These are phyloP conservation scores for Leptinotarsa undecemlineata DNA, from an alignment of 1,140 invertebrate genomes.

Conservation along the genomic window DNA sequence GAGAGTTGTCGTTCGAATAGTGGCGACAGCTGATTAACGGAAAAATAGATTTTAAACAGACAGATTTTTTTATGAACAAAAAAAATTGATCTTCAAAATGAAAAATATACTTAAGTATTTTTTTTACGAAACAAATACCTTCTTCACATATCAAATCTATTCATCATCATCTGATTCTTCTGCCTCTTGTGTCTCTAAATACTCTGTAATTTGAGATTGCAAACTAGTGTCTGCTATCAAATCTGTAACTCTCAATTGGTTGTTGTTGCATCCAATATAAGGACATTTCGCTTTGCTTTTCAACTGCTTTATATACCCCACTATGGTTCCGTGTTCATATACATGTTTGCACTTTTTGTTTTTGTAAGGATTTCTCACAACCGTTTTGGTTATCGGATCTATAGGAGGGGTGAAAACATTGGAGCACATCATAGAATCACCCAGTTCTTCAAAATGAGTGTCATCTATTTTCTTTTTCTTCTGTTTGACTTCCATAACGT, in stretches of 20 bases:
- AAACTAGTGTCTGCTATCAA: slow-evolving; percentile 38
- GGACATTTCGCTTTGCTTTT: slow-evolving; percentile 46
- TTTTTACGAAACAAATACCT: background rate
- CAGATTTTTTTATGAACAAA: background rate
- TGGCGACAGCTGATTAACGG: too few relatives aligned
- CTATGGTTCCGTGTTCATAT: slow-evolving; percentile 44
- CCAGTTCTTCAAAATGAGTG: slow-evolving; percentile 37
- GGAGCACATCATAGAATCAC: slow-evolving; percentile 42
- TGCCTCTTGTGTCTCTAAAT: slow-evolving; percentile 26
- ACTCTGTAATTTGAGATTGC: slow-evolving; percentile 33
- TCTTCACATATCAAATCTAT: background rate
- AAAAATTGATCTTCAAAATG: background rate
- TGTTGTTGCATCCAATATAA: slow-evolving; percentile 46
- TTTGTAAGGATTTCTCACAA: slow-evolving; percentile 42
- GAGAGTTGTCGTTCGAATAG: too few relatives aligned
- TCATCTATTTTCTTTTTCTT: slow-evolving; percentile 30
- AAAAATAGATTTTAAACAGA: too few relatives aligned
- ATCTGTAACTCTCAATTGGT: slow-evolving; percentile 35
- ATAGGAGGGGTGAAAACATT: slow-evolving; percentile 42
- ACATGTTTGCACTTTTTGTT: slow-evolving; percentile 45
- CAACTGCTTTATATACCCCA: slow-evolving; percentile 42
- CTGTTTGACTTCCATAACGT: slow-evolving; percentile 32
- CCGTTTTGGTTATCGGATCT: slow-evolving; percentile 45
- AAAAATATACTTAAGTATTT: background rate
- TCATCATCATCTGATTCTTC: slow-evolving; percentile 18